Evolutionary conservation across 2,113 vertebrate species (phyloP).

Genomic region (Sardina pilchardus): DNA sequence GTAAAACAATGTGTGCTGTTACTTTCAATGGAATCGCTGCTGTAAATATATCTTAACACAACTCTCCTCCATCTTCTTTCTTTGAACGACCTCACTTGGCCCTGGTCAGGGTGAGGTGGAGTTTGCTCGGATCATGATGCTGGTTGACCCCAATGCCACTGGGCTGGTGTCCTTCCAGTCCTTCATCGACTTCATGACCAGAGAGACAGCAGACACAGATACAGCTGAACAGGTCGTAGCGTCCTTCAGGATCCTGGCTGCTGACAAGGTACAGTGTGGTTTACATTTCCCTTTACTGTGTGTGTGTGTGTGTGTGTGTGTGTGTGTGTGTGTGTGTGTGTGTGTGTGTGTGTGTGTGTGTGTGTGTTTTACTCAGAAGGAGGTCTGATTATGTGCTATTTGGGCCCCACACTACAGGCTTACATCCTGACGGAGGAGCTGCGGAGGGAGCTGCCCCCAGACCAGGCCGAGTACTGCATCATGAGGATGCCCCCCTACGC

Average conservation of each 20-base stretch:
- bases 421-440: conserved; percentile 91
- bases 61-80: background rate
- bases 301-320: too few relatives aligned
- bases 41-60: background rate
- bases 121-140: conserved; percentile 91
- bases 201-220: conserved; percentile 91
- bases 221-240: conserved; percentile 93
- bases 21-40: background rate
- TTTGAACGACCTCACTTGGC: background rate
- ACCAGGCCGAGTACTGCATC: conserved; percentile 92
- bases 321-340: background rate
- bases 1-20: background rate
- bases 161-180: conserved; percentile 93
- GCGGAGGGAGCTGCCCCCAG: conserved; percentile 84
- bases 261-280: conserved; percentile 82
- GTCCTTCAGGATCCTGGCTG: conserved; percentile 91
- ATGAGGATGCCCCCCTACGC: conserved; percentile 85
- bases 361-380: background rate
- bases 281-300: background rate
- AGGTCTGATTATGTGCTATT: background rate
- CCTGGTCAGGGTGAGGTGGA: conserved; percentile 83
- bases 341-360: background rate
- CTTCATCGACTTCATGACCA: conserved; percentile 96
- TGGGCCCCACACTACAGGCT: conserved; percentile 68
- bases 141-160: conserved; percentile 85